Percentiles rank a stretch among this genome's conserved stretches.
Conservation (phyloP, 1,140 invertebrate species). For the Apolygus lucorum region DNA sequence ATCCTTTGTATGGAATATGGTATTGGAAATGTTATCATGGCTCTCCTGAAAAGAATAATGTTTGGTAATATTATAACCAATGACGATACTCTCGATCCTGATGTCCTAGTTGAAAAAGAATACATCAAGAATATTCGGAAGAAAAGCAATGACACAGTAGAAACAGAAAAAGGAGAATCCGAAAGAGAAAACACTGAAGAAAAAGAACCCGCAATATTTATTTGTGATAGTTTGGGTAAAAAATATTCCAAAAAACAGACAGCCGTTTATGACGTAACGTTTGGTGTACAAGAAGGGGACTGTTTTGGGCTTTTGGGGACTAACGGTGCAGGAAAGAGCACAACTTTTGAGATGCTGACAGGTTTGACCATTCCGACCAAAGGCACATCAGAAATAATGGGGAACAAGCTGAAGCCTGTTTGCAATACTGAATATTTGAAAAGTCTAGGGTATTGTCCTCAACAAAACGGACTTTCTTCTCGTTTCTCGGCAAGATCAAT, state of each 20-base stretch:
- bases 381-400: constrained; percentile 29
- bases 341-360: constrained; percentile 83
- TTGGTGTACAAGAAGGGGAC: constrained; percentile 60
- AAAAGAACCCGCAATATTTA: constrained; percentile 19
- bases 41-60: not conserved
- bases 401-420: not conserved
- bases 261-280: constrained; percentile 63
- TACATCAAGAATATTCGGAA: no score
- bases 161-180: no score
- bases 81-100: constrained; percentile 12
- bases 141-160: no score
- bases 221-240: constrained; percentile 31
- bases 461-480: constrained; percentile 73
- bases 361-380: constrained; percentile 42
- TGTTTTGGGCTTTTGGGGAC: constrained; percentile 86
- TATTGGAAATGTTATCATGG: constrained; percentile 40
- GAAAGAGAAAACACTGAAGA: constrained; percentile 15
- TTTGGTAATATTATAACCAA: constrained; percentile 1
- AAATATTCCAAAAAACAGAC: constrained; percentile 31
- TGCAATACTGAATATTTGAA: not conserved
- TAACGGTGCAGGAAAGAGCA: constrained; percentile 79
- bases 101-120: no score
- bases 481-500: constrained; percentile 72
- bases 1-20: no score
- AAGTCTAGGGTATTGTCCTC: constrained; percentile 68